Conservation (phyloP, 2,888 invertebrate species). For the Agrotis clavis region DNA sequence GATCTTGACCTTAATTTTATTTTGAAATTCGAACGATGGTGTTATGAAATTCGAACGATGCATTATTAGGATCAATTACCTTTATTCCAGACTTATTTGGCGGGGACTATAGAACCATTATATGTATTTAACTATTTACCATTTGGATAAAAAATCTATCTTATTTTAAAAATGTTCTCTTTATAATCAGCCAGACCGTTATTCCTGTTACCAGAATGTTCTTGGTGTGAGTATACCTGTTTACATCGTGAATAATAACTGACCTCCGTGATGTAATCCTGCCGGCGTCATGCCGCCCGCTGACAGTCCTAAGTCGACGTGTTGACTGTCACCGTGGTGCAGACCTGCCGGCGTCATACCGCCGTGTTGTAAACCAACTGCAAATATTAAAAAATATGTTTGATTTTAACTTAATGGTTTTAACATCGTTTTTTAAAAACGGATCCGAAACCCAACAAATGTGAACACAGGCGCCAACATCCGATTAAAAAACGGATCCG, state of each 20-base stretch:
- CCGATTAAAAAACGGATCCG: no score
- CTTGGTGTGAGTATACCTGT: neutral
- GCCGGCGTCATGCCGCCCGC: slow-evolving; percentile 72
- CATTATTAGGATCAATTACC: no score
- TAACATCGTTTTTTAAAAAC: no score
- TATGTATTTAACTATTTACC: neutral
- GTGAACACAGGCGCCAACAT: no score
- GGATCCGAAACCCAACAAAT: no score
- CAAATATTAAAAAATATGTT: neutral
- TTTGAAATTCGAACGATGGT: no score
- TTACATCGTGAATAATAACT: neutral
- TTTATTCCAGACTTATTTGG: no score
- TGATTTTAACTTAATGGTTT: neutral
- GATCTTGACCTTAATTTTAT: no score
- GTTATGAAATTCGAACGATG: no score
- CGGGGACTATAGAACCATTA: no score
- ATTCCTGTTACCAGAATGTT: neutral
- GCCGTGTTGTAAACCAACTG: slow-evolving; percentile 70
- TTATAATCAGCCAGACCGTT: no score
- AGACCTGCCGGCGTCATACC: slow-evolving; percentile 81
- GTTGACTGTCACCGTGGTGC: slow-evolving; percentile 84
- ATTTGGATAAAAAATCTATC: neutral
- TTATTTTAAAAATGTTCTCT: no score
- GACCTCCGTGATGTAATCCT: slow-evolving; percentile 71
- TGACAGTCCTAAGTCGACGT: slow-evolving; percentile 71